These are phyloP conservation scores for Popillia japonica DNA, from an alignment of 1,140 invertebrate species.

Conservation along the genomic window DNA sequence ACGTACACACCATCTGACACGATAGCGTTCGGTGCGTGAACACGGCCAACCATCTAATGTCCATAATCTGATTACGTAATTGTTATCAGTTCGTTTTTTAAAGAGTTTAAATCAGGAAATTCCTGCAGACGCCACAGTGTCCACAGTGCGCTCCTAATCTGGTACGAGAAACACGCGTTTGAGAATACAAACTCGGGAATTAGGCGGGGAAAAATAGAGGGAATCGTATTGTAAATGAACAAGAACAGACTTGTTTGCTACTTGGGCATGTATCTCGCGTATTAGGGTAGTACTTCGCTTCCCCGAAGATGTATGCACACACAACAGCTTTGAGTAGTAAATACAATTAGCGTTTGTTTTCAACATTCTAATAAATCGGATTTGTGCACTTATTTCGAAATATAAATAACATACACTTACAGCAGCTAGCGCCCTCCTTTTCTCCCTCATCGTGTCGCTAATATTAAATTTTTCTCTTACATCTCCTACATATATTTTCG, in stretches of 20 bases:
- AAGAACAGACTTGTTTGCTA: conserved; percentile 47
- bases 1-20: conserved; percentile 28
- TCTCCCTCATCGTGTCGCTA: neutral
- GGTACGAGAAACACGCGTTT: conserved; percentile 37
- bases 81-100: neutral
- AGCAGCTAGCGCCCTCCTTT: too few species aligned
- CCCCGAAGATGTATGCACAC: conserved; percentile 52
- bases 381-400: conserved; percentile 50
- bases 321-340: conserved; percentile 51
- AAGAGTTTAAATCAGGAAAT: neutral
- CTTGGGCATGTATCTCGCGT: conserved; percentile 52
- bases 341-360: conserved; percentile 56
- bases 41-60: neutral
- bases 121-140: conserved; percentile 11
- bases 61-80: conserved; percentile 26
- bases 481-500: too few species aligned
- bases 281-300: conserved; percentile 49
- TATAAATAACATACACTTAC: conserved; percentile 5
- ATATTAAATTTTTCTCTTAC: neutral
- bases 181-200: conserved; percentile 56
- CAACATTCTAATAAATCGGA: conserved; percentile 56
- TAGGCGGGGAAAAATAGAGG: conserved; percentile 52
- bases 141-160: conserved; percentile 36
- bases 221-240: conserved; percentile 51
- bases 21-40: conserved; percentile 25